Percentiles rank a stretch among this genome's conserved stretches.
These are phyloP conservation scores for Drosophila robusta DNA, from an alignment of 2,888 invertebrate genomes.

Conservation along the genomic window DNA sequence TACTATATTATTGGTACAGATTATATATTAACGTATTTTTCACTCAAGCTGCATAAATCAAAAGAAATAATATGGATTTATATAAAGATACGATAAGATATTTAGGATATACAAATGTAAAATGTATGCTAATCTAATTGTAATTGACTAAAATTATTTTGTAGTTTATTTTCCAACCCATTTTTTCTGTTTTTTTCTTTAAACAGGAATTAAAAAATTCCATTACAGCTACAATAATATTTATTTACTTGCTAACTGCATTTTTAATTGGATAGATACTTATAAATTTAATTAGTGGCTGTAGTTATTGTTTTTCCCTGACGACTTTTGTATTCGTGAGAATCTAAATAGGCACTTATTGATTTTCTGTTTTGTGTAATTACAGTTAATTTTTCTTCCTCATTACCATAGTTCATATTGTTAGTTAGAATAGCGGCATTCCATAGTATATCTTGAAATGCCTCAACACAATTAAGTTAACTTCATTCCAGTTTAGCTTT, in stretches of 20 bases:
- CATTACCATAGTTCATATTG: conserved; percentile 4
- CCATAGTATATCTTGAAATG: background rate
- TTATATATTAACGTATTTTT: no score
- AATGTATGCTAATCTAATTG: no score
- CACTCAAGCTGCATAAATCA: no score
- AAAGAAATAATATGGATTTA: no score
- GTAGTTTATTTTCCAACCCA: background rate
- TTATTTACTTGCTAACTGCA: background rate
- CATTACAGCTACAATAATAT: background rate
- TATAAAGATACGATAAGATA: no score
- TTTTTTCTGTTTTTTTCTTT: background rate
- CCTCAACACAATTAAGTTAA: no score
- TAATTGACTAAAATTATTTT: no score
- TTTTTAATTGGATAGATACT: background rate
- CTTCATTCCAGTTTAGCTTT: background rate
- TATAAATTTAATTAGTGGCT: background rate
- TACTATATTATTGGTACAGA: no score
- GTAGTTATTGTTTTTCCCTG: background rate
- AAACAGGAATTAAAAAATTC: conserved; percentile 8
- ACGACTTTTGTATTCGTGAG: background rate
- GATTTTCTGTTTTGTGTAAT: background rate
- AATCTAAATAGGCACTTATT: background rate
- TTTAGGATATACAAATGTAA: no score
- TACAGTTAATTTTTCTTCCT: background rate
- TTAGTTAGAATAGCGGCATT: background rate